phyloP scores from a whole-genome alignment of 2,797 vertebrate genomes.

The Phrynocephalus vlangalii region DNA sequence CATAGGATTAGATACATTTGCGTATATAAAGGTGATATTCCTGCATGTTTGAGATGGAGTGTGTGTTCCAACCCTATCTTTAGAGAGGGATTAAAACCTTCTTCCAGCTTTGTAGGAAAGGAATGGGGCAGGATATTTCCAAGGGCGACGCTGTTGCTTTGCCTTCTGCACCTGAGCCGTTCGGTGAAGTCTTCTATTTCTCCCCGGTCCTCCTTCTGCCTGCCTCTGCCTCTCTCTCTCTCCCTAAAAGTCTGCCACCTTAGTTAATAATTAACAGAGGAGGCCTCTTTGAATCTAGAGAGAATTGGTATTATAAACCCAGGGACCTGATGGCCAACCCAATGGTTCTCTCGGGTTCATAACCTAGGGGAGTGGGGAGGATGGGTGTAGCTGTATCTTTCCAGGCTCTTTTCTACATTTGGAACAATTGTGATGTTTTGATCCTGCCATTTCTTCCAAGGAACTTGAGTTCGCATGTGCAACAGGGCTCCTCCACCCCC shows the following conservation, averaged over 20 bases:
- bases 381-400: not conserved
- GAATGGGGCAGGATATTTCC: not conserved
- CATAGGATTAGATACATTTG: not conserved
- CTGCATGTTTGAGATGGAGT: not conserved
- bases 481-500: not conserved
- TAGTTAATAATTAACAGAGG: constrained; percentile 32
- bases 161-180: not conserved
- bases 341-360: constrained; percentile 21
- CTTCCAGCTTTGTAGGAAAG: not conserved
- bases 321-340: constrained; percentile 10
- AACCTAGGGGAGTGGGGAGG: not conserved
- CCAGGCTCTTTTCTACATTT: not conserved
- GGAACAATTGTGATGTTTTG: not conserved
- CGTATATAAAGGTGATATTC: not conserved
- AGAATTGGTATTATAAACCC: not conserved
- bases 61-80: too few relatives aligned
- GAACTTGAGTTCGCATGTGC: not conserved
- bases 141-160: not conserved
- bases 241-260: not conserved
- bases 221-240: not conserved
- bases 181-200: not conserved
- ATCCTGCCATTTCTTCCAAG: not conserved
- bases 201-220: not conserved
- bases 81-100: not conserved
- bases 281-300: not conserved